phyloP scores from a whole-genome alignment of 2,797 vertebrate species.

The Rhadinocentrus ornatus region DNA sequence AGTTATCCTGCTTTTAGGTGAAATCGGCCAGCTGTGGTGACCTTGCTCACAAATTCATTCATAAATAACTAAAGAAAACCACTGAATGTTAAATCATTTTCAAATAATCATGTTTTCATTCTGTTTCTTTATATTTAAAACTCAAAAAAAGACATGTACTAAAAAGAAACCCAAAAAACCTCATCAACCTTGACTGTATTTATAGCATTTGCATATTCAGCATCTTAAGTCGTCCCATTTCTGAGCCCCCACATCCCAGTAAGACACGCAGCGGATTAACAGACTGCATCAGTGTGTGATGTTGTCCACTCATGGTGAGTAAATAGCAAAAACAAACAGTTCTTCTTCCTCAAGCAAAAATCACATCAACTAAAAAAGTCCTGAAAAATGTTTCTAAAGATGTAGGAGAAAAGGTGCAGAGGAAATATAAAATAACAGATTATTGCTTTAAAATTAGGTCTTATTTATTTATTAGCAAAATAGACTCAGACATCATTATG shows the following conservation, averaged over 20 bases:
- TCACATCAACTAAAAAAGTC: not conserved
- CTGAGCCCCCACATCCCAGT: not conserved
- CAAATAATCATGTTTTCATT: too few species aligned
- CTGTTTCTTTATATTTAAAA: too few species aligned
- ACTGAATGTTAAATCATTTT: not conserved
- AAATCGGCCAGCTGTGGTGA: not conserved
- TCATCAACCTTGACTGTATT: too few species aligned
- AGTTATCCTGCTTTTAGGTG: conserved; percentile 33
- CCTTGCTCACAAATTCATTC: not conserved
- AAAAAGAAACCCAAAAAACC: too few species aligned
- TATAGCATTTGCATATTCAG: not conserved
- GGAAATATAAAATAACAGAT: too few species aligned
- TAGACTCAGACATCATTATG: too few species aligned
- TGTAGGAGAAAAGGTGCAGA: too few species aligned
- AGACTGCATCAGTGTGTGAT: not conserved
- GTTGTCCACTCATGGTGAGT: not conserved
- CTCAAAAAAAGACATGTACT: too few species aligned
- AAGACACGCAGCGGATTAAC: not conserved
- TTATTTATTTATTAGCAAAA: too few species aligned
- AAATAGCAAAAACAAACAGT: not conserved
- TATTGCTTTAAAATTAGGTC: too few species aligned
- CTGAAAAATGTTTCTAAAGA: too few species aligned
- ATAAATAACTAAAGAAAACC: not conserved
- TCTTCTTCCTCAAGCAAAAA: too few species aligned
- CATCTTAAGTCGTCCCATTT: not conserved